Conservation (phyloP, 2,113 vertebrate genomes). For the Thunnus maccoyii region DNA sequence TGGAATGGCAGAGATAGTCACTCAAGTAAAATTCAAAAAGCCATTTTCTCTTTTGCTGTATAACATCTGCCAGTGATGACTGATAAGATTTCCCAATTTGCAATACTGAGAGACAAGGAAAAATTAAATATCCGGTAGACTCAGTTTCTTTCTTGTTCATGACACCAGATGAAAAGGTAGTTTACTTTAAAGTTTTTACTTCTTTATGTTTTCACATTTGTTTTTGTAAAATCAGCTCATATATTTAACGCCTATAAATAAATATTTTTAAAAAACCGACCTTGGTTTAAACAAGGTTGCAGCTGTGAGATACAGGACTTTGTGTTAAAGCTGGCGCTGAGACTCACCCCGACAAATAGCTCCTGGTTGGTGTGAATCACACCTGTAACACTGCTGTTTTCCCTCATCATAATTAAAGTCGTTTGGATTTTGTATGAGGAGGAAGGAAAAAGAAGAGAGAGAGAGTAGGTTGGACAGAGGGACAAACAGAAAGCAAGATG, state of each 20-base stretch:
- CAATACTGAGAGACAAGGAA: conserved; percentile 38
- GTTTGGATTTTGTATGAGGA: conserved; percentile 31
- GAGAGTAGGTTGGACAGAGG: conserved; percentile 18
- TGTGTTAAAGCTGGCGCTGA: background rate
- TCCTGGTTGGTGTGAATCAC: conserved; percentile 29
- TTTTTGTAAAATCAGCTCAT: background rate
- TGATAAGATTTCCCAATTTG: conserved; percentile 74
- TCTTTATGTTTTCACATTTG: background rate
- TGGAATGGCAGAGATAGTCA: conserved; percentile 47
- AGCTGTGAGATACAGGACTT: conserved; percentile 8
- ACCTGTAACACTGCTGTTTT: conserved; percentile 42
- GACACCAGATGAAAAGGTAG: conserved; percentile 34
- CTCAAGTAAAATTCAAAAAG: conserved; percentile 68
- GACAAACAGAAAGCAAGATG: conserved; percentile 47
- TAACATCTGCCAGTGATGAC: conserved; percentile 65
- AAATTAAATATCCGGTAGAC: conserved; percentile 50
- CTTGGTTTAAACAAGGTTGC: conserved; percentile 1
- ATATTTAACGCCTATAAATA: background rate
- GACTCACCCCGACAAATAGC: background rate
- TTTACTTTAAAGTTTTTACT: conserved; percentile 15
- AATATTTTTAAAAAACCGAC: background rate
- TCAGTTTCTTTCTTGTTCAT: conserved; percentile 26
- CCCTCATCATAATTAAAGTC: conserved; percentile 49
- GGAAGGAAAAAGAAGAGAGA: background rate
- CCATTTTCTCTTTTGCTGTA: conserved; percentile 65